phyloP scores from a whole-genome alignment of 2,888 invertebrate genomes.

The Chrysolina americana region DNA sequence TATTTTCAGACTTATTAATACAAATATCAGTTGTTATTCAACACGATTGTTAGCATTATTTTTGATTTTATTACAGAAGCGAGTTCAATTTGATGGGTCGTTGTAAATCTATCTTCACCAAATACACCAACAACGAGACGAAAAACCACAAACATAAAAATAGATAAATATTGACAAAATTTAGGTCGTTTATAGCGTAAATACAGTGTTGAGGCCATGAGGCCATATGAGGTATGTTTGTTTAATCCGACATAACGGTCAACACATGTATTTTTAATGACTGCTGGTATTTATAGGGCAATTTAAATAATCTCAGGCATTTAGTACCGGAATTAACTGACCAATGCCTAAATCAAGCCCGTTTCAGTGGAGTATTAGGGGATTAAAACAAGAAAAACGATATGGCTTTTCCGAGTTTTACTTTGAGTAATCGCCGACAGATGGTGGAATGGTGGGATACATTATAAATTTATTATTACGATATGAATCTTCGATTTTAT shows the following conservation, averaged over 20 bases:
- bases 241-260: constrained; percentile 55
- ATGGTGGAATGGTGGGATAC: background rate
- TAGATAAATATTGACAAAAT: constrained; percentile 27
- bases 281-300: constrained; percentile 60
- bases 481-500: too few relatives aligned
- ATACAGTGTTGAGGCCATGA: constrained; percentile 35
- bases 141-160: constrained; percentile 17
- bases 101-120: background rate
- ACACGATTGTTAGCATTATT: background rate
- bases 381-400: constrained; percentile 57
- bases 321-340: constrained; percentile 57
- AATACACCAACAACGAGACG: background rate
- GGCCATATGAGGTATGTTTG: constrained; percentile 48
- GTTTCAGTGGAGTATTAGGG: constrained; percentile 54
- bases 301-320: constrained; percentile 62
- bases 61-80: background rate
- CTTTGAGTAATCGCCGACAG: constrained; percentile 13
- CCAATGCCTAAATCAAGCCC: constrained; percentile 55
- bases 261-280: constrained; percentile 61
- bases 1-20: background rate
- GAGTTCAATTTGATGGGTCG: background rate
- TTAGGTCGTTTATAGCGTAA: constrained; percentile 26
- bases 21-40: background rate
- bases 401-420: constrained; percentile 29
- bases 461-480: background rate